Base-by-base conservation (phyloP, 2,888 invertebrate species). In the Acleris holmiana region DNA sequence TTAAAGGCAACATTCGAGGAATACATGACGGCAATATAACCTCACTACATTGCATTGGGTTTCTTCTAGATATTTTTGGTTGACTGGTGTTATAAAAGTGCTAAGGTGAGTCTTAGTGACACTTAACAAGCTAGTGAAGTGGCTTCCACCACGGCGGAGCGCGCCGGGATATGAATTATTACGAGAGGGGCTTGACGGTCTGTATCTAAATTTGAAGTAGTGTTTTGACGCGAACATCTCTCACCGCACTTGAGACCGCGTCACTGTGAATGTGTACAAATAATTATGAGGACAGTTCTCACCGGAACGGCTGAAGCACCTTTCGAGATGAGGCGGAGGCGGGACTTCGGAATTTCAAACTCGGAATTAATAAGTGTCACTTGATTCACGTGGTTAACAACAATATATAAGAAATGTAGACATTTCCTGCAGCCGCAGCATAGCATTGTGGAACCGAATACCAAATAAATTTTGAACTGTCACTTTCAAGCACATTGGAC, bases 71-170 rank as follows among this genome's bases (percentile, higher is more conserved):
- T 71, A 74, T 75, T 74, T 75, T 71, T 74, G 71, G 70, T 68
- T 66, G 70, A 70, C 70, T 71, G 69, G 72, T 72, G 76, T 75
- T 75, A 77, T 82, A 84, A 86, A 86, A 89, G 85, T 80, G 77
- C 76, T 69, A 76, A 85, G 80, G 80, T 82, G 78, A 78, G 74
- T 75, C 78, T 77, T 74, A 77, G 73, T 77, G 85, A 81, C 84
- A 83, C 85, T 85, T 80, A 77, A 86, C 84, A 82, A 80, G 75
- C 74, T 76, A 76, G 78, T 82, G 82, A 83, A 88, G 88, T 85
- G 85, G 82, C 79, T 80, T 77, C 78, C 74, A 80, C 76, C 77
- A 71, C 77, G 76, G 71, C 68, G 71, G 71, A 73, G 77, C 77
- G 72, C 74, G 75, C 76, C 75, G 77, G 75, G 77, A 77, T 83